Evolutionary conservation across 2,797 vertebrate genomes (phyloP).

Genomic region (Aulostomus chinensis): DNA sequence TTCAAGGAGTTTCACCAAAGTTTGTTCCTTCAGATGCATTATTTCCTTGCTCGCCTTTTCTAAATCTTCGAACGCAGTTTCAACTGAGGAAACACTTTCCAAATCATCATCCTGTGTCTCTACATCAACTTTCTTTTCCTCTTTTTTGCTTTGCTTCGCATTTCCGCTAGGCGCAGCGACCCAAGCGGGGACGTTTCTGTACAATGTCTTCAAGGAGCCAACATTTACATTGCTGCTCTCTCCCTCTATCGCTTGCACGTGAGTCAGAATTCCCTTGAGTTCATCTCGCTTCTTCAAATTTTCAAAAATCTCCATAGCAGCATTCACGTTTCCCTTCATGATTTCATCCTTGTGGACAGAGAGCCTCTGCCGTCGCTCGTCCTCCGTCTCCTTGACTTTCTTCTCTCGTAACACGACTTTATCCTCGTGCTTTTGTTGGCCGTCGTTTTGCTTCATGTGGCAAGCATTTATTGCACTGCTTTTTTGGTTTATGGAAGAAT

Average conservation of each 20-base stretch:
- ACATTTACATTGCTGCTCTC: conserved; percentile 74
- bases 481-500: conserved; percentile 5
- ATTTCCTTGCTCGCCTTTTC: conserved; percentile 93
- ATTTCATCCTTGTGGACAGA: conserved; percentile 89
- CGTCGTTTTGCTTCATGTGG: conserved; percentile 18
- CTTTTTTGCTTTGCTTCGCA: conserved; percentile 50
- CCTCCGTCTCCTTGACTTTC: conserved; percentile 75
- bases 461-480: conserved; percentile 1
- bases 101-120: conserved; percentile 74
- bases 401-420: conserved; percentile 78
- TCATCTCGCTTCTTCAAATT: conserved; percentile 84
- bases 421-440: conserved; percentile 27
- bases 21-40: conserved; percentile 91
- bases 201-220: conserved; percentile 78
- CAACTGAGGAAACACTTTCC: conserved; percentile 83
- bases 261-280: conserved; percentile 83
- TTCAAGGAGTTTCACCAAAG: conserved; percentile 88
- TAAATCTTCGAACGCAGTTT: conserved; percentile 90
- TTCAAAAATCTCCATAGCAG: conserved; percentile 84
- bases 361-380: conserved; percentile 81
- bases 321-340: conserved; percentile 84
- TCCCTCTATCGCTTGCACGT: conserved; percentile 85
- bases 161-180: conserved; percentile 55
- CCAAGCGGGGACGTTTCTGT: conserved; percentile 83
- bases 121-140: conserved; percentile 59